Evolutionary conservation across 2,888 invertebrate genomes (phyloP).

Genomic region (Coremacera marginata): DNA sequence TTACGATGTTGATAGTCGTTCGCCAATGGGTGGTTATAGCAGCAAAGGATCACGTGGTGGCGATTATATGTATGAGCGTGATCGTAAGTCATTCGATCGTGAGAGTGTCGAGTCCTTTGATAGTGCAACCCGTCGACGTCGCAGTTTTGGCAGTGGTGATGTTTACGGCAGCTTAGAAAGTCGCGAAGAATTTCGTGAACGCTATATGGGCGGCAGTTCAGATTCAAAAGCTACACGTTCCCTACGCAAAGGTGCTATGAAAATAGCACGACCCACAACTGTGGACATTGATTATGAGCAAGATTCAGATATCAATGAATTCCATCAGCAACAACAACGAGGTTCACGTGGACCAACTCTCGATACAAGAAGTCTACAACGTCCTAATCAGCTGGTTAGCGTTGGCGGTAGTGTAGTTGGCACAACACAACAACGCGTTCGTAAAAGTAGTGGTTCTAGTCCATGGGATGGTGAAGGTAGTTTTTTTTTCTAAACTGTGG

Average conservation of each 20-base stretch:
- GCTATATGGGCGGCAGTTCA: conserved; percentile 58
- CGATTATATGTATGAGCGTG: conserved; percentile 67
- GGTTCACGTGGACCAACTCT: conserved; percentile 44
- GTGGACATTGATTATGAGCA: conserved; percentile 71
- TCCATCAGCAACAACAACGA: conserved; percentile 54
- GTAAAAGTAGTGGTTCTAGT: conserved; percentile 69
- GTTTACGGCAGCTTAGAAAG: conserved; percentile 69
- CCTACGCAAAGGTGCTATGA: conserved; percentile 63
- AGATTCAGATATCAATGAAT: conserved; percentile 70
- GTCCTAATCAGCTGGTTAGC: conserved; percentile 61
- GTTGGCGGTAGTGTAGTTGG: conserved; percentile 23
- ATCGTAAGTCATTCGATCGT: conserved; percentile 68
- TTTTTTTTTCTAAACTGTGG: conserved; percentile 11
- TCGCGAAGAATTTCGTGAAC: conserved; percentile 68
- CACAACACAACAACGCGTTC: conserved; percentile 56
- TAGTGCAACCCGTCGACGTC: conserved; percentile 63
- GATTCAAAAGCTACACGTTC: conserved; percentile 65
- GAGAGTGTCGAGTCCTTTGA: conserved; percentile 69
- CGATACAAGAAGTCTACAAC: conserved; percentile 65
- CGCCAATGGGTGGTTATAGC: conserved; percentile 50
- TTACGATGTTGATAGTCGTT: conserved; percentile 59
- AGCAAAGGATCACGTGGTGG: conserved; percentile 52
- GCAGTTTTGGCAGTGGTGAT: conserved; percentile 69
- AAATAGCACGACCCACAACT: conserved; percentile 55
- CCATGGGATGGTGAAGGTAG: conserved; percentile 73